A percentile compares a stretch with the other conserved stretches of the same genome.
Evolutionary conservation across 30 jellyfish, hydroid and myxozoan genomes (phyloP).

Genomic region (Sanderia malayensis): DNA sequence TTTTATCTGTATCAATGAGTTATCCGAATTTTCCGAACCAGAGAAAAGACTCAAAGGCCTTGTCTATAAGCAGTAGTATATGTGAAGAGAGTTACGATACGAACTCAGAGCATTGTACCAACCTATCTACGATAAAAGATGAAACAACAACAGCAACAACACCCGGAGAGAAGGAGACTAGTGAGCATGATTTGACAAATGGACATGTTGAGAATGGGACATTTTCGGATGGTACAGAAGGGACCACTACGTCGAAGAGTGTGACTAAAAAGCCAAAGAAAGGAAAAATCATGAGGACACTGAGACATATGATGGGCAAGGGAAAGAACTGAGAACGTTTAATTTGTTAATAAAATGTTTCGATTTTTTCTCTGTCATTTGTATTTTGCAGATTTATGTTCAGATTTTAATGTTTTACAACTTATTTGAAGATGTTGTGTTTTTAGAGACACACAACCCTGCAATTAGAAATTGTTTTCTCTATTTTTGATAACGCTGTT

Average conservation of each 20-base stretch:
- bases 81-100: constrained; percentile 38
- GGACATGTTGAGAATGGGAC: constrained; percentile 6
- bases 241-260: not conserved
- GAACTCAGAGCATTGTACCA: not conserved
- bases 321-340: constrained; percentile 29
- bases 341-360: no score
- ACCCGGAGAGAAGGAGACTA: no score
- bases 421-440: no score
- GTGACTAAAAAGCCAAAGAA: constrained; percentile 51
- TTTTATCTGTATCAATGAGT: constrained; percentile 26
- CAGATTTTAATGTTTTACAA: no score
- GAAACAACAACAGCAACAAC: not conserved
- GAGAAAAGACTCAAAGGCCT: constrained; percentile 36
- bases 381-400: no score
- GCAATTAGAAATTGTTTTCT: no score
- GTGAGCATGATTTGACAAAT: not conserved
- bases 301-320: constrained; percentile 58
- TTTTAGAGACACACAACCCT: no score
- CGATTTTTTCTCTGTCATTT: no score
- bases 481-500: no score
- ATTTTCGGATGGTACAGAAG: not conserved
- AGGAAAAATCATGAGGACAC: constrained; percentile 65
- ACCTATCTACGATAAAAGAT: not conserved
- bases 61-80: constrained; percentile 23
- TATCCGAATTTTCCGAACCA: constrained; percentile 38